Conservation (phyloP, 2,113 vertebrate genomes). For the Coturnix japonica region DNA sequence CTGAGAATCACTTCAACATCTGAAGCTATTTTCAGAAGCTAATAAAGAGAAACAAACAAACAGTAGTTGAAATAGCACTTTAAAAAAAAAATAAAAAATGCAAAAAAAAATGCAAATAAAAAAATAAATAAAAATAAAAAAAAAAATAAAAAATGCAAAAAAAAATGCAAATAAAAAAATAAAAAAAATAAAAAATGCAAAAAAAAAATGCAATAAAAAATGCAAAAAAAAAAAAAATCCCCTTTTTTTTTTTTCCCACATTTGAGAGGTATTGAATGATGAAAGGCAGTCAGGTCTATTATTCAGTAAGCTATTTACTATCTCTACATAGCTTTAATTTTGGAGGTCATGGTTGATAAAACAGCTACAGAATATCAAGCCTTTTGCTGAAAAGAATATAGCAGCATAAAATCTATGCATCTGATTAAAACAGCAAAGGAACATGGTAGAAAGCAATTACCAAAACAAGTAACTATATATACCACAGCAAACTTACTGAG, state of each 20-base stretch:
- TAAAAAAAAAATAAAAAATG: no score
- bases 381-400: background rate
- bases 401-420: background rate
- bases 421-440: background rate
- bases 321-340: background rate
- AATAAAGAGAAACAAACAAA: background rate
- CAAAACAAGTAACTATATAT: background rate
- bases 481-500: no score
- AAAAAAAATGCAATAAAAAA: no score
- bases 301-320: background rate
- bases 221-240: no score
- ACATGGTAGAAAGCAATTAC: background rate
- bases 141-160: no score
- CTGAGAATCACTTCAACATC: constrained; percentile 83
- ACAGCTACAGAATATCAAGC: background rate
- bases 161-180: no score
- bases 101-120: no score
- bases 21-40: constrained; percentile 82
- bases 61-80: background rate
- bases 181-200: no score
- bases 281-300: background rate
- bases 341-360: background rate
- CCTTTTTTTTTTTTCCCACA: background rate
- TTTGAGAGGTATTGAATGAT: background rate
- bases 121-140: no score